Percentiles rank a stretch among this genome's conserved stretches.
Conservation (phyloP, 1,140 invertebrate genomes). For the Maniola jurtina region DNA sequence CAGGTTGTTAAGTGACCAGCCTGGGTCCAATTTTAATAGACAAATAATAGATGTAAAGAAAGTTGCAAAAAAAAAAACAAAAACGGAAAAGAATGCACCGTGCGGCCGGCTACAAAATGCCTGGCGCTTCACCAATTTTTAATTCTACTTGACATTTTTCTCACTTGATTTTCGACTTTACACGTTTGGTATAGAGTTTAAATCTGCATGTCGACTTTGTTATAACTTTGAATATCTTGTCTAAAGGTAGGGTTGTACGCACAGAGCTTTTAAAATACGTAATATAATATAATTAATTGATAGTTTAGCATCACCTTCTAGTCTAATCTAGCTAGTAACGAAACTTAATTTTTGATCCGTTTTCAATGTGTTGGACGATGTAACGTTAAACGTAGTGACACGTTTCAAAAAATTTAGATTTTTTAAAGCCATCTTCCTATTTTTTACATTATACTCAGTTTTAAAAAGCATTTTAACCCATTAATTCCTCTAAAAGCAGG, state of each 20-base stretch:
- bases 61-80: slow-evolving; percentile 40
- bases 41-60: slow-evolving; percentile 19
- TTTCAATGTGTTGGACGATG: too few species aligned
- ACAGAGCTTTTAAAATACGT: slow-evolving; percentile 3
- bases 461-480: too few species aligned
- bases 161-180: slow-evolving; percentile 19
- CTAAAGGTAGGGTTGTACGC: slow-evolving; percentile 2
- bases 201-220: neutral
- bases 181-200: neutral
- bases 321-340: too few species aligned
- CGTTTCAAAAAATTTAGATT: too few species aligned
- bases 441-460: too few species aligned
- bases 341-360: too few species aligned
- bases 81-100: slow-evolving; percentile 48
- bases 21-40: neutral
- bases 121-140: slow-evolving; percentile 44
- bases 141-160: slow-evolving; percentile 30
- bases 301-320: too few species aligned
- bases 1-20: neutral
- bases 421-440: too few species aligned
- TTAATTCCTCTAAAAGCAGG: too few species aligned
- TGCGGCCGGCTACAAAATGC: slow-evolving; percentile 41
- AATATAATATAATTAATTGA: too few species aligned
- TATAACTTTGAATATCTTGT: slow-evolving; percentile 16
- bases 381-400: too few species aligned